A percentile compares a stretch with the other conserved stretches of the same genome.
Conservation (phyloP, 2,797 vertebrate genomes). For the Miopithecus talapoin region DNA sequence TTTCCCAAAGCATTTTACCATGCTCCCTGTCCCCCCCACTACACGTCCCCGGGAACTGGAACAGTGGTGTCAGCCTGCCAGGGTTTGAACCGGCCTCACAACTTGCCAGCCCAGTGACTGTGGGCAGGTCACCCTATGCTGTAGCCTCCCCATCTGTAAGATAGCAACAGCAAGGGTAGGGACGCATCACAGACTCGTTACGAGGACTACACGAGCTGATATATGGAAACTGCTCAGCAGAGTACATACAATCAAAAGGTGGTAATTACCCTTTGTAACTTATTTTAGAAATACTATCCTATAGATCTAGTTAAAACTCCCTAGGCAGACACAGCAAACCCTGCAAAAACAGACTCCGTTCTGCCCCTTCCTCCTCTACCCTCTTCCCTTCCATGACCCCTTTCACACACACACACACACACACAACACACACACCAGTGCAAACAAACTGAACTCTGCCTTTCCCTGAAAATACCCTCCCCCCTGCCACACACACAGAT, state of each 20-base stretch:
- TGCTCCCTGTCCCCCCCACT: rapidly evolving
- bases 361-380: neutral
- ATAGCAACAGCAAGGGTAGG: rapidly evolving
- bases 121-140: neutral
- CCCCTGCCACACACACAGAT: rapidly evolving
- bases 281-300: neutral
- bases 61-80: rapidly evolving
- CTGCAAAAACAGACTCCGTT: neutral
- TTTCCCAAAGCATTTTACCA: neutral
- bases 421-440: neutral
- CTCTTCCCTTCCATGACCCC: neutral
- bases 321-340: neutral
- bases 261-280: neutral
- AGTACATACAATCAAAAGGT: neutral
- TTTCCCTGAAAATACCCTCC: neutral
- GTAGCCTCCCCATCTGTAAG: too few species aligned
- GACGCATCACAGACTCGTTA: too few species aligned
- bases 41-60: neutral
- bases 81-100: neutral
- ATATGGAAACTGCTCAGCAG: rapidly evolving
- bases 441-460: neutral
- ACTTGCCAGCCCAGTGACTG: neutral
- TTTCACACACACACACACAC: too few species aligned
- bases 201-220: neutral
- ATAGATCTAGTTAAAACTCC: neutral